A percentile compares a stretch with the other conserved stretches of the same genome.
Evolutionary conservation across 2,797 vertebrate species (phyloP).

Genomic region (Manis javanica): DNA sequence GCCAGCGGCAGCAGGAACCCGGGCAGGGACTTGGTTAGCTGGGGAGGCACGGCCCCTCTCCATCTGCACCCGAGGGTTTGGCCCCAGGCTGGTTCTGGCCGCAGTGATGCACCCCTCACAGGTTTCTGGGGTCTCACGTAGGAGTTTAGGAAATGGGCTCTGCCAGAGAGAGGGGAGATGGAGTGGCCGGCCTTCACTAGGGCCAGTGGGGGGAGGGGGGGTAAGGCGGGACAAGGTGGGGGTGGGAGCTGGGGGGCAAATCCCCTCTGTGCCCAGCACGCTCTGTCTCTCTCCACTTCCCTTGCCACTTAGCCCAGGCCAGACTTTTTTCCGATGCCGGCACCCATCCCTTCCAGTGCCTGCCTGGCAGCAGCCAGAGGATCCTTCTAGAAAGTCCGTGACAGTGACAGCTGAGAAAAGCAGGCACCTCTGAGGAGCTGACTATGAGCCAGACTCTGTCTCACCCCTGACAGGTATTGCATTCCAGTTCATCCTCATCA

Average conservation of each 20-base stretch:
- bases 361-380: accelerated
- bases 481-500: background rate
- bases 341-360: accelerated
- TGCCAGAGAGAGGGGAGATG: accelerated
- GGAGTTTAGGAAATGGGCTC: accelerated
- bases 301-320: background rate
- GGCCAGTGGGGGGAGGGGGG: background rate
- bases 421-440: accelerated
- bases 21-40: background rate
- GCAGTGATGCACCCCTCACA: accelerated
- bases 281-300: accelerated
- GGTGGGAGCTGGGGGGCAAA: background rate
- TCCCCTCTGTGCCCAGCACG: accelerated
- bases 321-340: no score
- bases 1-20: background rate
- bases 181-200: accelerated
- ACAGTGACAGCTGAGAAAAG: accelerated
- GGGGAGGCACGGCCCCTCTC: no score
- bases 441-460: accelerated
- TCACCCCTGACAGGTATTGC: accelerated
- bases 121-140: background rate
- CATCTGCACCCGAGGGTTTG: background rate
- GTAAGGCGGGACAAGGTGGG: accelerated
- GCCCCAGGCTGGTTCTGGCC: background rate
- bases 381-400: no score